Evolutionary conservation across 2,797 vertebrate genomes (phyloP), one percentile per base, ranked within the genome.

Genomic region (Cynodonichthys magdalenae): DNA sequence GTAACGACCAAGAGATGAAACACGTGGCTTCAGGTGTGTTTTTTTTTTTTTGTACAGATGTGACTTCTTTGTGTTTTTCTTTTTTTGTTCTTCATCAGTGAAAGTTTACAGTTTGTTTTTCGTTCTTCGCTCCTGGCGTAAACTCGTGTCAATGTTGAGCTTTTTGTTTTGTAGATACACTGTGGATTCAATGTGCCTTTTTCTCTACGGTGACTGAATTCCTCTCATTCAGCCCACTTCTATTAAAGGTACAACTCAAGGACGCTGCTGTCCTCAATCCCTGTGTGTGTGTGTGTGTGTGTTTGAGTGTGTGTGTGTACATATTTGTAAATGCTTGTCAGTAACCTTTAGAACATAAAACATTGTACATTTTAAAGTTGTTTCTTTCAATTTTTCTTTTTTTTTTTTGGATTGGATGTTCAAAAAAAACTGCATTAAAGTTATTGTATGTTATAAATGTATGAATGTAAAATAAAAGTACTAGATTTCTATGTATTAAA

Each of bases 381-480:
- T 95, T 95, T 92, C 93, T 96, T 96, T 94, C 94, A 89, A 65
- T 91, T 94, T 95, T 94, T 92, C 92, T 83, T 55, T 85, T 87
- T 80, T 87, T 88, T 87, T 87, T 85, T 42, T 39, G 11, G 11
- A 39, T 39, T 39, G 36, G 31, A 31, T 6, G 6, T 31, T 31
- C 15, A 24, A 47, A 44, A 50, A 24, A 5, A 87, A 94, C 91
- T 94, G 94, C 95, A 96, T 96, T 96, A 94, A 93, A 94, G 92
- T 86, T 87, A 58, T 95, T 98, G 95, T 97, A 96, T 93, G 82
- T 89, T 95, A 94, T 95, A 95, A 94, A 96, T 98, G 96, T 98
- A 97, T 95, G 97, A 97, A 97, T 95, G 96, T 95, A 95, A 96
- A 99, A 98, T 97, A 97, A 97, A 98, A 95, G 95, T 96, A 95